Evolutionary conservation across 2,888 invertebrate species (phyloP).

Genomic region (Lasioglossum morio): DNA sequence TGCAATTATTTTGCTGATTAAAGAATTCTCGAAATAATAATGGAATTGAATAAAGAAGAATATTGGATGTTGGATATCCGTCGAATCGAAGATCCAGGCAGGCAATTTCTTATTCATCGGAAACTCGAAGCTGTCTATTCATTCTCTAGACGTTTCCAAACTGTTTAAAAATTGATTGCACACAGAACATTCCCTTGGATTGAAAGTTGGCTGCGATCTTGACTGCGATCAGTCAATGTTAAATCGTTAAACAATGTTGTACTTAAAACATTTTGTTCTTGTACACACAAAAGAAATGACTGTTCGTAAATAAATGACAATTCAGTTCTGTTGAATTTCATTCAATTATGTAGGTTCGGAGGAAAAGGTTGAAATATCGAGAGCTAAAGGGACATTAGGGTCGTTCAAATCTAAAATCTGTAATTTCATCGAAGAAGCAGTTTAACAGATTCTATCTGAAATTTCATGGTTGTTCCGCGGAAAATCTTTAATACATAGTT

Average conservation of each 20-base stretch:
- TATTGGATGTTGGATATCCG: not conserved
- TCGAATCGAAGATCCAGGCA: not conserved
- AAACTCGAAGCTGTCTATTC: not conserved
- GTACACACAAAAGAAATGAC: not conserved
- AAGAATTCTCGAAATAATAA: not conserved
- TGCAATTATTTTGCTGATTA: not conserved
- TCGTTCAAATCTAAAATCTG: not conserved
- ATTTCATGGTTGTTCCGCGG: not conserved
- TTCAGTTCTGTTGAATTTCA: not conserved
- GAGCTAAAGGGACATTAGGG: not conserved
- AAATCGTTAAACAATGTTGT: not conserved
- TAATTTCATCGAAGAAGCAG: slow-evolving; percentile 27
- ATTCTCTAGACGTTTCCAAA: not conserved
- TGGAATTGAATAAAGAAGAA: not conserved
- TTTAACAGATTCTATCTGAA: not conserved
- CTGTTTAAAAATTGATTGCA: not conserved
- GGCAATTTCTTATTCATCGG: not conserved
- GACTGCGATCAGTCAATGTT: not conserved
- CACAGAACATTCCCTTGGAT: not conserved
- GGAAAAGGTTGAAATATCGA: not conserved
- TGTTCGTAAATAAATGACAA: not conserved
- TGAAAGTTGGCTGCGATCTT: not conserved
- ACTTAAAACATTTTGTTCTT: not conserved
- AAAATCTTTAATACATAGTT: slow-evolving; percentile 15
- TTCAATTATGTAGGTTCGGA: not conserved